Evolutionary conservation across 2,113 vertebrate species (phyloP).

Genomic region (Empidonax alnorum): DNA sequence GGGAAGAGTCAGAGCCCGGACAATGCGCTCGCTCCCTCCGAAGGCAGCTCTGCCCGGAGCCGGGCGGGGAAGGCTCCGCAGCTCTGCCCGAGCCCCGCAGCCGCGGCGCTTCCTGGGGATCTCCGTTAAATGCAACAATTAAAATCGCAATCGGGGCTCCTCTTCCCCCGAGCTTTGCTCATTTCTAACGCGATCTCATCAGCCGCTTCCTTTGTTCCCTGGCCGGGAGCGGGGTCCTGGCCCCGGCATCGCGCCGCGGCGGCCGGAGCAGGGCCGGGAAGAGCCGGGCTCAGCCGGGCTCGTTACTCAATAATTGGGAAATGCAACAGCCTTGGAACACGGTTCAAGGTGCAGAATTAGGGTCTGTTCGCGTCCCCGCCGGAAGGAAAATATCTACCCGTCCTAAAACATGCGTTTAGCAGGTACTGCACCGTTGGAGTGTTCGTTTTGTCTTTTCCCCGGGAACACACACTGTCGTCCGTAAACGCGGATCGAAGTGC

Average conservation of each 20-base stretch:
- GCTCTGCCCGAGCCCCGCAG: not conserved
- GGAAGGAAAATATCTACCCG: not conserved
- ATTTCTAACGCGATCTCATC: not conserved
- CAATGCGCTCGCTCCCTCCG: not conserved
- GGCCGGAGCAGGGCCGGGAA: not conserved
- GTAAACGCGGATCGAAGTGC: not conserved
- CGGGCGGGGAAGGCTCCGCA: not conserved
- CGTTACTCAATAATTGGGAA: not conserved
- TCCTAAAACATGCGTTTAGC: not conserved
- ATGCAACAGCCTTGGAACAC: not conserved
- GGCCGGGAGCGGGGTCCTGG: not conserved
- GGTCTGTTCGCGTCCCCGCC: not conserved
- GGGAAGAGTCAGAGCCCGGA: not conserved
- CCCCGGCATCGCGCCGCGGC: not conserved
- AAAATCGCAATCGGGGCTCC: not conserved
- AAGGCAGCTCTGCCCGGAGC: not conserved
- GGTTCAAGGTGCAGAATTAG: not conserved
- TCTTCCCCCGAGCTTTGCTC: not conserved
- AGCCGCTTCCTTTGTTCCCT: conserved; percentile 1
- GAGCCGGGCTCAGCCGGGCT: not conserved
- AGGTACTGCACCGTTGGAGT: not conserved
- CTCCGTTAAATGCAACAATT: not conserved
- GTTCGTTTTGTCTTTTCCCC: not conserved
- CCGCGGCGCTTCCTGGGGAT: not conserved
- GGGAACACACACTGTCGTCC: not conserved